Conservation (phyloP, 2,113 vertebrate species). For the Pheucticus melanocephalus region DNA sequence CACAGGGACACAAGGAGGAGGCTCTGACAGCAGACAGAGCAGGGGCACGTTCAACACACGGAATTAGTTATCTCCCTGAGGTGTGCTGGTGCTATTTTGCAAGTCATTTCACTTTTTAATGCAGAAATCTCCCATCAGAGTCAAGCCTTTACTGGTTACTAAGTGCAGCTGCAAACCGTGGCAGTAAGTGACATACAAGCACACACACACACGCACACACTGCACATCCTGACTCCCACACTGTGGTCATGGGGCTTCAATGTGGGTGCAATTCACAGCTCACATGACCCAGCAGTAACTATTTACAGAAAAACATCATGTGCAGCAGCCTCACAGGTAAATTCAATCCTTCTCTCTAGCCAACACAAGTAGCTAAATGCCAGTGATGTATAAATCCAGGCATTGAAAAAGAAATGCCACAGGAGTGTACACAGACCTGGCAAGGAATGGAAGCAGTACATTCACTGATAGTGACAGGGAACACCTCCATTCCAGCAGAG, state of each 20-base stretch:
- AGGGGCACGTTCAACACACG: fast-evolving
- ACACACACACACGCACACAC: fast-evolving
- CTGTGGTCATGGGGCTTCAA: not conserved
- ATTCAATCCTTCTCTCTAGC: not conserved
- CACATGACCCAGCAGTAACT: not conserved
- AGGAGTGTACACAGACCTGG: fast-evolving
- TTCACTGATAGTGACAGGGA: not conserved
- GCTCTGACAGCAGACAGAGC: not conserved
- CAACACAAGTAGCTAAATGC: not conserved
- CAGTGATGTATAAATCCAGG: not conserved
- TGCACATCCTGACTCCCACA: not conserved
- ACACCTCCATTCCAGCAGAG: not conserved
- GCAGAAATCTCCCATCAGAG: not conserved
- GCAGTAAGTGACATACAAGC: not conserved
- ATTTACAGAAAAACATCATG: not conserved
- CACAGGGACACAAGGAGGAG: not conserved
- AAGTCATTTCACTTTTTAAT: not conserved
- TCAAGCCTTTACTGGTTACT: not conserved
- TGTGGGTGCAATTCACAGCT: not conserved
- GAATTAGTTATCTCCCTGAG: not conserved
- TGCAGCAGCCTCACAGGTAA: not conserved
- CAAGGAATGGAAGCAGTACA: not conserved
- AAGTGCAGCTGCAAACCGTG: not conserved
- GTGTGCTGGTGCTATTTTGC: not conserved
- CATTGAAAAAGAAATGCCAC: not conserved